phyloP scores from a whole-genome alignment of 2,113 vertebrate species.

The Pteronura brasiliensis region DNA sequence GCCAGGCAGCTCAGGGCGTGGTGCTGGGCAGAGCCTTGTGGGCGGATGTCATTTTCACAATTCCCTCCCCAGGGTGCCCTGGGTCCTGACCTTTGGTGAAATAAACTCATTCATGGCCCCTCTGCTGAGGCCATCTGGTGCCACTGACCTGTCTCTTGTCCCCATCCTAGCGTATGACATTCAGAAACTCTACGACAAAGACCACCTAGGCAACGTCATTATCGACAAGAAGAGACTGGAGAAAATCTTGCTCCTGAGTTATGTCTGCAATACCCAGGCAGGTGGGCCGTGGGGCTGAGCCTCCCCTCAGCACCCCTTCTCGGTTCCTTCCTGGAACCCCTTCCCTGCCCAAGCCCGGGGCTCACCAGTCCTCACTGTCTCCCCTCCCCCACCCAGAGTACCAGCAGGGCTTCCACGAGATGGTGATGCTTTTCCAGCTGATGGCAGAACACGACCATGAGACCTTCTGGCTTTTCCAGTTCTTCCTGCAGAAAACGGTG shows the following conservation, averaged over 20 bases:
- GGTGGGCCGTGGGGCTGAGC: background rate
- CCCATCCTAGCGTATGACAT: conserved; percentile 52
- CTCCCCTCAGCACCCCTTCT: background rate
- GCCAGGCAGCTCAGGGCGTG: background rate
- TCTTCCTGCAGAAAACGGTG: conserved; percentile 77
- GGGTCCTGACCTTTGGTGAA: background rate
- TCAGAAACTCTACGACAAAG: conserved; percentile 68
- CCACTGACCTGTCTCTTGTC: background rate
- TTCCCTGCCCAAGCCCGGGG: background rate
- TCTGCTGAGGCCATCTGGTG: background rate
- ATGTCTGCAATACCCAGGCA: conserved; percentile 58
- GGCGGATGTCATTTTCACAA: background rate
- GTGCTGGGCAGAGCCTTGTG: background rate
- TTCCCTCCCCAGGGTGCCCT: background rate
- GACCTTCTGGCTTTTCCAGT: conserved; percentile 77
- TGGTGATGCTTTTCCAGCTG: conserved; percentile 75
- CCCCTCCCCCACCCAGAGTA: conserved; percentile 50
- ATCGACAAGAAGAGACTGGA: conserved; percentile 69
- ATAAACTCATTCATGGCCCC: background rate
- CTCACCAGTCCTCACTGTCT: background rate
- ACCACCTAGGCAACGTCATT: conserved; percentile 43
- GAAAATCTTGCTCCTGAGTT: conserved; percentile 76
- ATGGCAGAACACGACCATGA: conserved; percentile 64
- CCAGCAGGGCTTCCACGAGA: conserved; percentile 75
- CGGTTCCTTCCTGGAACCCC: background rate